phyloP scores from a whole-genome alignment of 2,113 vertebrate species.

The Pangasianodon hypophthalmus region DNA sequence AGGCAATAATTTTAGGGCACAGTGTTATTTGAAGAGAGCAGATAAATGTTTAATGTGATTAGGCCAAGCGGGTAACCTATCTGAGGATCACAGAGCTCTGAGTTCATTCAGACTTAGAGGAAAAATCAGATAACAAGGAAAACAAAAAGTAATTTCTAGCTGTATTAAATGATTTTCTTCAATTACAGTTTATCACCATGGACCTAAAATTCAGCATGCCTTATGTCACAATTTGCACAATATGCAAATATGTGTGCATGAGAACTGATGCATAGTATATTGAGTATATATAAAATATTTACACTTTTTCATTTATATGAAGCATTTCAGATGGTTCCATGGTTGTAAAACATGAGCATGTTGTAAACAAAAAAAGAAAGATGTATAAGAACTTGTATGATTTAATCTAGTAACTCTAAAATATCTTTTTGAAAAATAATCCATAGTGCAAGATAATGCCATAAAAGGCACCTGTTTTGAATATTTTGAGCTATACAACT shows the following conservation, averaged over 20 bases:
- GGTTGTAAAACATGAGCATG: not conserved
- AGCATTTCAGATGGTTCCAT: constrained; percentile 13
- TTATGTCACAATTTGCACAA: not conserved
- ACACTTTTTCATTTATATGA: not conserved
- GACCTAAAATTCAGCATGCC: not conserved
- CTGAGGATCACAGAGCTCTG: constrained; percentile 40
- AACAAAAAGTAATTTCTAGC: constrained; percentile 15
- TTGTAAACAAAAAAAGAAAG: constrained; percentile 31
- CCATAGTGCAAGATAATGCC: not conserved
- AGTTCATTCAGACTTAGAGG: constrained; percentile 14
- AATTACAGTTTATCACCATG: constrained; percentile 3
- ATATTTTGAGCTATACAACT: not conserved
- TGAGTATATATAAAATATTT: not conserved
- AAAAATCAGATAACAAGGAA: constrained; percentile 25
- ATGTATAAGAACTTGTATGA: not conserved
- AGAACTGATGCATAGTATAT: not conserved
- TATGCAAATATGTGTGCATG: not conserved
- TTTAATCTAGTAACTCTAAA: not conserved
- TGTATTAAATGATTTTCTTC: not conserved
- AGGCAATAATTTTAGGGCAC: constrained; percentile 44
- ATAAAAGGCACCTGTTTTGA: not conserved
- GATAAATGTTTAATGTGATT: constrained; percentile 66
- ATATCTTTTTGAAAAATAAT: not conserved
- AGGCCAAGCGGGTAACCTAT: constrained; percentile 61
- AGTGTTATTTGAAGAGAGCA: constrained; percentile 60